A percentile compares a stretch with the other conserved stretches of the same genome.
Evolutionary conservation across 2,113 vertebrate species (phyloP).

Genomic region (Pholis gunnellus): DNA sequence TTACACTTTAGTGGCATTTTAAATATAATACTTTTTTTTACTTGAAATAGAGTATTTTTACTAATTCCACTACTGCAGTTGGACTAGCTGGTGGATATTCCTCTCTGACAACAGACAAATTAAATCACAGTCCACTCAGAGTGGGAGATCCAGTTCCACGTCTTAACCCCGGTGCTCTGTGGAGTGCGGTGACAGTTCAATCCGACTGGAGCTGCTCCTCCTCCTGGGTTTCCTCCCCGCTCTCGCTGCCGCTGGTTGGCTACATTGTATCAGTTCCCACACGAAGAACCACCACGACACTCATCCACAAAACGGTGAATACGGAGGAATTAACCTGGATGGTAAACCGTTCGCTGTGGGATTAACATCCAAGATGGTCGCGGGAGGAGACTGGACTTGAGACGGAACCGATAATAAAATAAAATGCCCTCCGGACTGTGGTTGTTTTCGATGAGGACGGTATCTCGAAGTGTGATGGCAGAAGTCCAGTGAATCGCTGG

Average conservation of each 20-base stretch:
- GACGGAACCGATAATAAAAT: constrained; percentile 25
- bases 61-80: background rate
- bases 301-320: constrained; percentile 62
- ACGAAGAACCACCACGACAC: constrained; percentile 68
- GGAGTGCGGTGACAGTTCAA: constrained; percentile 56
- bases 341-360: constrained; percentile 67
- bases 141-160: constrained; percentile 69
- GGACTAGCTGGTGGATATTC: background rate
- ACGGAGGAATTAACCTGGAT: constrained; percentile 77
- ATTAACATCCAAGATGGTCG: constrained; percentile 66
- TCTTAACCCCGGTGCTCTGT: constrained; percentile 49
- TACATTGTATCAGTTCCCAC: constrained; percentile 86
- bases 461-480: constrained; percentile 83
- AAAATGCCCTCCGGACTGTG: constrained; percentile 73
- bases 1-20: background rate
- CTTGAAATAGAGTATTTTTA: background rate
- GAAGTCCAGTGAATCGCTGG: constrained; percentile 85
- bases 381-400: constrained; percentile 46
- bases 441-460: constrained; percentile 76
- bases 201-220: constrained; percentile 69
- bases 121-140: constrained; percentile 8
- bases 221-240: constrained; percentile 78
- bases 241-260: constrained; percentile 76
- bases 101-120: background rate
- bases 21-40: background rate